Percentiles rank a stretch among this genome's conserved stretches.
Conservation (phyloP, 2,113 vertebrate species). For the Laticauda laticaudata region DNA sequence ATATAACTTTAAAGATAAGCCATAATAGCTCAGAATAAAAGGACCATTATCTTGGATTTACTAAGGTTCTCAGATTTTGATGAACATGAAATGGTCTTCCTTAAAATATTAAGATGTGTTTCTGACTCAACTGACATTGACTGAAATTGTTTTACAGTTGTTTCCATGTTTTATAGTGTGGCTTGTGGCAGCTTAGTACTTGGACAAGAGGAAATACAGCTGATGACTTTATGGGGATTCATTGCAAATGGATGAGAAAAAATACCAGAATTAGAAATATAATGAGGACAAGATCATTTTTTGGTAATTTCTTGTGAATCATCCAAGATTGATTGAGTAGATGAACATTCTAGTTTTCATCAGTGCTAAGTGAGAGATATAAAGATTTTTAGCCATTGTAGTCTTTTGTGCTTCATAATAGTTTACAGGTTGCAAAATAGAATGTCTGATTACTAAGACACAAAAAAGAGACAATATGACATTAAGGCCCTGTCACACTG, state of each 20-base stretch:
- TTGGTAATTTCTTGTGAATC: background rate
- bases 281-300: background rate
- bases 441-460: background rate
- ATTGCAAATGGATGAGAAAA: background rate
- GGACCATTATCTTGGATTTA: background rate
- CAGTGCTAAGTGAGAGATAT: background rate
- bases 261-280: background rate
- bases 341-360: background rate
- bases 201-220: background rate
- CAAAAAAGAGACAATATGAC: slow-evolving; percentile 13
- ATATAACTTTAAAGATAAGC: background rate
- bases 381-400: background rate
- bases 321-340: background rate
- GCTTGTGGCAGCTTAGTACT: background rate
- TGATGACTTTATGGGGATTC: background rate
- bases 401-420: slow-evolving; percentile 27
- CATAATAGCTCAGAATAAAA: background rate
- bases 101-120: background rate
- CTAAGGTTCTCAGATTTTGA: background rate
- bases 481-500: background rate
- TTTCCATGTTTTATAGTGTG: background rate
- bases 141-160: background rate
- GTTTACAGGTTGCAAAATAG: slow-evolving; percentile 17
- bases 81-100: background rate
- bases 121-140: background rate